Percentiles rank a stretch among this genome's conserved stretches.
Conservation (phyloP, 2,888 invertebrate genomes). For the Lydus trimaculatus region DNA sequence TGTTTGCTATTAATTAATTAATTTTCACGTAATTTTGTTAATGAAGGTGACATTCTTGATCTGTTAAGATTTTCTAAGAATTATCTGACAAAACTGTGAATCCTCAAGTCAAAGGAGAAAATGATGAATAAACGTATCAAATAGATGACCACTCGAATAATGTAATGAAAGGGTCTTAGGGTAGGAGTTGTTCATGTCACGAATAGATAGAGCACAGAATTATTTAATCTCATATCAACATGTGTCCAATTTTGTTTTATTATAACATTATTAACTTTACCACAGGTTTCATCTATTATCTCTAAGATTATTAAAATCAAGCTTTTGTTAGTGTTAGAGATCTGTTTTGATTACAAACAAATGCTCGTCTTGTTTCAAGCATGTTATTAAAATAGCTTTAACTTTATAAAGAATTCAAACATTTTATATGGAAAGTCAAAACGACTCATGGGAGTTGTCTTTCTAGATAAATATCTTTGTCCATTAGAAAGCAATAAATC, state of each 20-base stretch:
- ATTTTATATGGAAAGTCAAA: conserved; percentile 16
- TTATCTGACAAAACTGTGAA: not conserved
- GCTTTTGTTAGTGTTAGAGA: not conserved
- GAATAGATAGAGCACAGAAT: not conserved
- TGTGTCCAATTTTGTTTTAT: not conserved
- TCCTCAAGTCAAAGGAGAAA: not conserved
- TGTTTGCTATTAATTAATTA: not conserved
- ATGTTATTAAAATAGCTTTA: not conserved
- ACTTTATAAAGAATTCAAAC: conserved; percentile 21
- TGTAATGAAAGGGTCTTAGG: not conserved
- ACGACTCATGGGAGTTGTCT: conserved; percentile 23
- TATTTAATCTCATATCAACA: not conserved
- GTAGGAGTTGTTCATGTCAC: not conserved
- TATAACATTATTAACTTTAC: not conserved
- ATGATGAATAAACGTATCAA: not conserved
- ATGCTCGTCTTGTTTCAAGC: not conserved
- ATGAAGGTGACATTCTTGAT: not conserved
- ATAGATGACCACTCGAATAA: not conserved
- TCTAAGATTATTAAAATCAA: not conserved
- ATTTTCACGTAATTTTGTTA: not conserved
- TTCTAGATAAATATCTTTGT: conserved; percentile 39
- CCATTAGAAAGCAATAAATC: conserved; percentile 52
- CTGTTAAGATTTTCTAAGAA: not conserved
- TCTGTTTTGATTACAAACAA: too few relatives aligned
- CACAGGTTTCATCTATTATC: not conserved